Base-by-base conservation (phyloP, 2,113 vertebrate genomes). In the Hiodon tergisus region DNA sequence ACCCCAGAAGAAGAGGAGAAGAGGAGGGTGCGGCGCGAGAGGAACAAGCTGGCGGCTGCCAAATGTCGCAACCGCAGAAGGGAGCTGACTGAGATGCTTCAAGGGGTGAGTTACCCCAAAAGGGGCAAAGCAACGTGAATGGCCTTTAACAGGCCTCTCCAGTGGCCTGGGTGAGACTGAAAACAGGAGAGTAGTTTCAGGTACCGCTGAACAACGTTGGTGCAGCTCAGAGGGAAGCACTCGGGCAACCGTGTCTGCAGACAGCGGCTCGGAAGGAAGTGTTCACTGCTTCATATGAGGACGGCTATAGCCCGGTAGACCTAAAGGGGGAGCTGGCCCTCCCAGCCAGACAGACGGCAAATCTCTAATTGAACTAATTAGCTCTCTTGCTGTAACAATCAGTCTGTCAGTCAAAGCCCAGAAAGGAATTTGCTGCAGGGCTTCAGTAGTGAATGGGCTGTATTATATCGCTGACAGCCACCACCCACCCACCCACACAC, bases 1-100 rank as follows among this genome's bases (percentile, higher is more conserved):
- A 95, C 94, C n/a, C 97, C 97, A 0, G 97, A 99, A 82, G 97
- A 99, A 88, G 97, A 98, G 79, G 97, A 99, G 90, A 99, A 98
- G 78, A 85, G 97, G 79, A 92, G 97, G 76, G 95, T 98, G 85
- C 92, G 97, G 81, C 93, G 97, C 77, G 97, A 99, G 87, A 93
- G 97, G 88, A 99, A 99, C 90, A 99, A 99, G 84, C 85, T 99
- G 81, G 97, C 97, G 0, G 97, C 97, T 1, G 97, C 97, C 73
- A 98, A 98, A 85, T 99, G 97, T 87, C 94, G 97, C 82, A 99
- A 99, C 88, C 92, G 97, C 50, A 92, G 97, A 62, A 90, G 97
- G 80, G 97, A 99, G 88, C 92, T 99, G 73, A 99, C 97, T 0
- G 97, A 99, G 84, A 94, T 96, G 90, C 95, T 99, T 76, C 97